These are phyloP conservation scores for Oreochromis tanganicae DNA, from an alignment of 2,113 vertebrate genomes.

Conservation along the genomic window DNA sequence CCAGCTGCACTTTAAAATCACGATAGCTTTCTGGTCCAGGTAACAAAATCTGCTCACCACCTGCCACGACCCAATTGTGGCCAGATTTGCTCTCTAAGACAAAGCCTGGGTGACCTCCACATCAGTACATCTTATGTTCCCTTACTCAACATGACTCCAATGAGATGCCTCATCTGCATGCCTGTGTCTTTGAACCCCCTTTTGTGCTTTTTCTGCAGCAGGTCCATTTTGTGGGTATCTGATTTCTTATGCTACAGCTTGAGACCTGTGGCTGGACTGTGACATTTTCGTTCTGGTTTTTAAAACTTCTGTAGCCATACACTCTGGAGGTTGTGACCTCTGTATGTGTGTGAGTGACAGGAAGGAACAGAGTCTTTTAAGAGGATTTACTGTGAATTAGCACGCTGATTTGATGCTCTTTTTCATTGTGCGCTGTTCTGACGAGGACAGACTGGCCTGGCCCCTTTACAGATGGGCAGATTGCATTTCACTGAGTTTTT, in stretches of 20 bases:
- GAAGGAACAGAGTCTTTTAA: slow-evolving; percentile 61
- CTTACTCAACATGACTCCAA: slow-evolving; percentile 37
- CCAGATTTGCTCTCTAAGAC: slow-evolving; percentile 7
- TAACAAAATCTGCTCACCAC: slow-evolving; percentile 50
- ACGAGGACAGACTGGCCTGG: background rate
- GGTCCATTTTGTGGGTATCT: slow-evolving; percentile 54
- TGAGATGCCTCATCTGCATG: slow-evolving; percentile 46
- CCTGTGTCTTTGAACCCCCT: slow-evolving; percentile 28
- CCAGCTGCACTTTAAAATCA: slow-evolving; percentile 18
- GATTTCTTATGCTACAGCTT: slow-evolving; percentile 45
- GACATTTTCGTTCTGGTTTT: slow-evolving; percentile 58
- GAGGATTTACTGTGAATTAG: slow-evolving; percentile 70
- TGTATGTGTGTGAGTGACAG: slow-evolving; percentile 52
- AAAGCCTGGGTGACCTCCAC: slow-evolving; percentile 49
- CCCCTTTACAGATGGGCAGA: slow-evolving; percentile 40
- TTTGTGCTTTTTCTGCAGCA: slow-evolving; percentile 4
- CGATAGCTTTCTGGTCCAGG: background rate
- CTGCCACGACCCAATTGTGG: slow-evolving; percentile 48
- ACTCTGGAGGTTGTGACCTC: slow-evolving; percentile 56
- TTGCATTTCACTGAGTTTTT: slow-evolving; percentile 48
- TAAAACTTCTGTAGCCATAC: slow-evolving; percentile 44
- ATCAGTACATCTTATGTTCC: slow-evolving; percentile 17
- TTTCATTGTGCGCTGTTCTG: slow-evolving; percentile 32
- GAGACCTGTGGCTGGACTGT: slow-evolving; percentile 35
- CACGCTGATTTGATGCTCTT: slow-evolving; percentile 55